These are phyloP conservation scores for Dermatemys mawii DNA, from an alignment of 2,113 vertebrate species.

Conservation along the genomic window DNA sequence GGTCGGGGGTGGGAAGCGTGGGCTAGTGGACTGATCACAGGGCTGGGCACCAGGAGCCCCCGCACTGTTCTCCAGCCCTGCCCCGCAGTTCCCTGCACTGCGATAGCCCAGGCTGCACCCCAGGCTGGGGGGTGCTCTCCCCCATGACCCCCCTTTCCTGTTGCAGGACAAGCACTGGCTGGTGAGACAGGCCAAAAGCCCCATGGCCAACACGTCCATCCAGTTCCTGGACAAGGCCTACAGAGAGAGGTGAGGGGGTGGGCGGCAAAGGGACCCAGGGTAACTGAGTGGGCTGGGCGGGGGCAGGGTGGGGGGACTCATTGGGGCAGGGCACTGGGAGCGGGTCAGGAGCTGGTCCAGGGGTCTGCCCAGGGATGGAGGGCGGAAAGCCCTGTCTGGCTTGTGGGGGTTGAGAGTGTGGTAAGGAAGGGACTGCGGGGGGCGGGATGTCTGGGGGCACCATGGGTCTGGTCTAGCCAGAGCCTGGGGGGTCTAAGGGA, in stretches of 20 bases:
- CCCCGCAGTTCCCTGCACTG: too few relatives aligned
- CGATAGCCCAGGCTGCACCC: too few relatives aligned
- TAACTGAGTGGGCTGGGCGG: neutral
- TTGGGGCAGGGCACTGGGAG: too few relatives aligned
- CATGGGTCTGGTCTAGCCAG: neutral
- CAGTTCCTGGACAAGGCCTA: slow-evolving; percentile 83
- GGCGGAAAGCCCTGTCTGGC: too few relatives aligned
- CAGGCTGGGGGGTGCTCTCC: neutral
- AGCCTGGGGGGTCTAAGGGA: too few relatives aligned
- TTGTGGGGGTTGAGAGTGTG: too few relatives aligned
- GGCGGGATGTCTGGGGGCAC: too few relatives aligned
- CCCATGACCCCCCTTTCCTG: neutral
- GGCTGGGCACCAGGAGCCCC: too few relatives aligned
- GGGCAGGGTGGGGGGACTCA: neutral
- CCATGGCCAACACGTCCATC: slow-evolving; percentile 85
- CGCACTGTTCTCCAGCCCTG: too few relatives aligned
- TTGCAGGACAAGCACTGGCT: slow-evolving; percentile 88
- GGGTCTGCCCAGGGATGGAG: neutral
- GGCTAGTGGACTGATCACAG: neutral
- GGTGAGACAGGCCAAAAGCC: slow-evolving; percentile 86
- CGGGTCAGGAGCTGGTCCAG: neutral
- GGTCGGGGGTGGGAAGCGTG: too few relatives aligned
- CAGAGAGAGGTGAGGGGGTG: slow-evolving; percentile 76
- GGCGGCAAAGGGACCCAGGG: neutral
- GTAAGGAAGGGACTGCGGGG: too few relatives aligned